A percentile compares a stretch with the other conserved stretches of the same genome.
phyloP scores from a whole-genome alignment of 2,113 vertebrate genomes.

The Microcebus griseorufus region DNA sequence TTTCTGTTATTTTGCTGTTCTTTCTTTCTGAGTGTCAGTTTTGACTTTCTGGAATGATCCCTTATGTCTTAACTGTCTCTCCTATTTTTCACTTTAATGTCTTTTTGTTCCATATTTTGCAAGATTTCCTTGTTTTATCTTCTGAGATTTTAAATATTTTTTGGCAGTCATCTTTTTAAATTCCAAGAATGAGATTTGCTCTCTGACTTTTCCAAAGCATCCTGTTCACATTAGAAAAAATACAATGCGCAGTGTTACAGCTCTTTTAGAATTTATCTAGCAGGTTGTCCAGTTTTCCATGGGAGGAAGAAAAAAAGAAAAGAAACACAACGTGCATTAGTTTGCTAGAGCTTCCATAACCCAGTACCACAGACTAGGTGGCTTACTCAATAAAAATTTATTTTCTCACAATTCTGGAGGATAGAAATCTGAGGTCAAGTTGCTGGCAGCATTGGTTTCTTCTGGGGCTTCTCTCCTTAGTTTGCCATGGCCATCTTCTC shows the following conservation, averaged over 20 bases:
- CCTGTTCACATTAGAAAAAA: not conserved
- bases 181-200: not conserved
- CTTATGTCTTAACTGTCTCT: not conserved
- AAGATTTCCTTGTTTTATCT: slow-evolving; percentile 5
- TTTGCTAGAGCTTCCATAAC: not conserved
- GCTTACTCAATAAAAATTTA: not conserved
- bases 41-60: not conserved
- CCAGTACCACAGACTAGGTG: not conserved
- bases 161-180: not conserved
- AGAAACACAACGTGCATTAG: not conserved
- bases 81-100: slow-evolving; percentile 29
- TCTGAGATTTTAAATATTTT: not conserved
- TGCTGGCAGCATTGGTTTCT: not conserved
- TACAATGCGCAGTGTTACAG: no score
- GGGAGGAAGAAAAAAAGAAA: no score
- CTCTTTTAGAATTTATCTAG: no score
- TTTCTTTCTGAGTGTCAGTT: not conserved
- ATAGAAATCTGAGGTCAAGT: not conserved
- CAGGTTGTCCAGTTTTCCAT: no score
- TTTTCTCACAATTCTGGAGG: not conserved
- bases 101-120: slow-evolving; percentile 3
- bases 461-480: no score
- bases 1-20: not conserved
- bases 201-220: not conserved
- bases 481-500: not conserved